Evolutionary conservation across 2,888 invertebrate genomes (phyloP).

Genomic region (Nephrotoma flavescens): DNA sequence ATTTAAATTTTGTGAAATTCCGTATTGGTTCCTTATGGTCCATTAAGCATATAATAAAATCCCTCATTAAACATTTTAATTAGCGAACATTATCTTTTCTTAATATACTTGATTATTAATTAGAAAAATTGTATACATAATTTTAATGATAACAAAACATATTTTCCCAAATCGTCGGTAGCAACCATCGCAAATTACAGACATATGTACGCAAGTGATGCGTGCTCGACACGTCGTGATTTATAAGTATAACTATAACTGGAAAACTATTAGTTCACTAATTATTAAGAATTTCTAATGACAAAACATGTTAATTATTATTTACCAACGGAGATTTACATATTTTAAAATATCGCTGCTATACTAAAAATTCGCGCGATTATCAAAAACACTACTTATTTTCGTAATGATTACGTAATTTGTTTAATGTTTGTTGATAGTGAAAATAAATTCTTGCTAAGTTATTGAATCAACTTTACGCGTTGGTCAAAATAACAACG

Average conservation of each 20-base stretch:
- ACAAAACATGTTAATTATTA: background rate
- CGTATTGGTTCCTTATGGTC: too few relatives aligned
- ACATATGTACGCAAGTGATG: background rate
- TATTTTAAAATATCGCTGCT: background rate
- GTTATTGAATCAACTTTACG: background rate
- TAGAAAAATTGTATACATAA: background rate
- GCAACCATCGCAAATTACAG: background rate
- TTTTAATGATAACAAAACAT: background rate
- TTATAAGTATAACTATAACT: background rate
- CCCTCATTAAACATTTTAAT: background rate
- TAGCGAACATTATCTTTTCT: background rate
- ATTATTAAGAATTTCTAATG: background rate
- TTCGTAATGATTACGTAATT: background rate
- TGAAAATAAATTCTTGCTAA: background rate
- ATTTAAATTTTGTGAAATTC: too few relatives aligned
- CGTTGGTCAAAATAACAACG: background rate
- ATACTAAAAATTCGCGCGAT: background rate
- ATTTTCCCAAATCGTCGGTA: background rate
- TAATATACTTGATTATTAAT: background rate
- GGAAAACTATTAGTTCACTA: background rate
- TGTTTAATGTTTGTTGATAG: background rate
- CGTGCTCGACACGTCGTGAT: background rate
- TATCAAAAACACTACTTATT: background rate
- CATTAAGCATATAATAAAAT: background rate
- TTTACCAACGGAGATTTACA: background rate